Evolutionary conservation across 2,888 invertebrate genomes (phyloP), one percentile per base, ranked within the genome.

Genomic region (Athalia cordata): DNA sequence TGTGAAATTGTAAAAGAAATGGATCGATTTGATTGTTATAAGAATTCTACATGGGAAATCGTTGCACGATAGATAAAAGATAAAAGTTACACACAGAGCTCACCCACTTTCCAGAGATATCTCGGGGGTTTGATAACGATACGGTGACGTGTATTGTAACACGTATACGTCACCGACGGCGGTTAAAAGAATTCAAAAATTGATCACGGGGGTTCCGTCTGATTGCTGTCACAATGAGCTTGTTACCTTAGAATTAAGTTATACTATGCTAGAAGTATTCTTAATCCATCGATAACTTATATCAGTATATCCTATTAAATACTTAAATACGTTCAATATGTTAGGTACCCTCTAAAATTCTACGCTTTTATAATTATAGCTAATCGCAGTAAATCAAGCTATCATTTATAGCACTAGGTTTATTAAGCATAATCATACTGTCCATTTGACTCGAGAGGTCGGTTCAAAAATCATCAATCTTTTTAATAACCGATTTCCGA

Each of bases 181-280:
- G 70, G 43, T 57, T n/a, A n/a, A 43, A 52, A 2, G 49, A 55
- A 55, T n/a, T 13, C 9, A 50, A 62, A 80, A 81, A 82, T 81
- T 77, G 84, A 86, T 84, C 86, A 83, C 84, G 83, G 83, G 61
- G 83, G 81, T 81, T 82, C 80, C 81, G 78, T 84, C 85, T 89
- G 88, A 89, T 88, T 88, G 88, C 85, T 88, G 86, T 88, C 89
- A 87, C 88, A 89, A 88, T 89, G 87, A 87, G 87, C 86, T 87
- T 88, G 87, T 83, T 82, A 82, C 80, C 82, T 75, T 75, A 75
- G 3, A 15, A 8, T 3, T 62, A 8, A 62, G 15, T 29, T 6
- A 62, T 62, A 74, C 50, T 74, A 50, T 29, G 3, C 13, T 43
- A 75, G 62, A 50, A 9, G 11, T 75, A 67, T 4, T 45, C 29